These are phyloP conservation scores for Carabus problematicus DNA, from an alignment of 2,888 invertebrate species.

Conservation along the genomic window DNA sequence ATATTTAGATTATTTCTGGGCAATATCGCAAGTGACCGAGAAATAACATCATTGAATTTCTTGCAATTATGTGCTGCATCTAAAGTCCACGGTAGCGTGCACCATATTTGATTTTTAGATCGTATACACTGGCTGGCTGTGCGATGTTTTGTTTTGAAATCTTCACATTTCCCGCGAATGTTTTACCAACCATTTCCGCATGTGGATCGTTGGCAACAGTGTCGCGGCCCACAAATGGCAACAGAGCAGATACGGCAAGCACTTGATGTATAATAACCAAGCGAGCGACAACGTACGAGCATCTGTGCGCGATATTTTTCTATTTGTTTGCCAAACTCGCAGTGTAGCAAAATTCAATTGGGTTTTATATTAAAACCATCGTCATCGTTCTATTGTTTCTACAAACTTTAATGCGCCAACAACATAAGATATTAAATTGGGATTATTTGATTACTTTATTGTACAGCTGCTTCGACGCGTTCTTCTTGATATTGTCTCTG, in stretches of 20 bases:
- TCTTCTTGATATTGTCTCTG: no score
- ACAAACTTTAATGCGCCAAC: neutral
- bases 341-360: neutral
- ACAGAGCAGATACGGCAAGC: neutral
- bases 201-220: no score
- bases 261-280: neutral
- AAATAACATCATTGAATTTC: no score
- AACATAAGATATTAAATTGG: constrained; percentile 13
- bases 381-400: no score
- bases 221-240: neutral
- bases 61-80: no score
- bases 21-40: constrained; percentile 13
- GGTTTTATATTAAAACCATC: constrained; percentile 6
- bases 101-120: no score
- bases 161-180: no score
- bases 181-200: no score
- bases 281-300: neutral
- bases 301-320: constrained; percentile 1
- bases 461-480: neutral
- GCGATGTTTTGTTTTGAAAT: no score
- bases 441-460: constrained; percentile 4
- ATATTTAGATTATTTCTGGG: constrained; percentile 37
- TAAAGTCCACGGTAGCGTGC: no score
- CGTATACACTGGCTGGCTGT: no score
- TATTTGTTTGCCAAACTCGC: constrained; percentile 1